Percentiles rank a stretch among this genome's conserved stretches.
Conservation (phyloP, 2,797 vertebrate genomes). For the Onychomys arenicola region DNA sequence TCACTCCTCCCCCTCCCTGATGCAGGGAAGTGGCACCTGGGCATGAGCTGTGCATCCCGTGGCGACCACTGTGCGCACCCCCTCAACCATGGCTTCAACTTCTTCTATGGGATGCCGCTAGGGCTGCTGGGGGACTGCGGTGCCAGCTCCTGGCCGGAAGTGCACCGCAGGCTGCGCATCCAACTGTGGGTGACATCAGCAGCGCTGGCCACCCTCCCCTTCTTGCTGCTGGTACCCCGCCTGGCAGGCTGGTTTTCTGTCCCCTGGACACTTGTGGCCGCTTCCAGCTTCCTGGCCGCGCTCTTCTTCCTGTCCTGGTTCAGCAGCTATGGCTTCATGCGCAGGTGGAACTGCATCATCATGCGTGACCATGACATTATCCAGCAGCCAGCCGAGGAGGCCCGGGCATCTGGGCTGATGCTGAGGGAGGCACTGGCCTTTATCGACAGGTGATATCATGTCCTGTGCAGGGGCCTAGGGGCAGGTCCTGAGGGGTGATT, state of each 20-base stretch:
- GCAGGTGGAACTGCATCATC: constrained; percentile 90
- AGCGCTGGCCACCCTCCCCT: background rate
- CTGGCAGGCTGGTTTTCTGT: background rate
- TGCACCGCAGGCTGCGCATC: background rate
- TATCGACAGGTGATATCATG: constrained; percentile 89
- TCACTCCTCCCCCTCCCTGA: rapidly evolving
- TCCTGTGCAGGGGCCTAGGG: background rate
- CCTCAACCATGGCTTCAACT: constrained; percentile 93
- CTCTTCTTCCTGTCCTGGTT: background rate
- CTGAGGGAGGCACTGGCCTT: constrained; percentile 92
- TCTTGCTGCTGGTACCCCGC: background rate
- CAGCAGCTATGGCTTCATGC: background rate
- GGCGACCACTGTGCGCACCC: constrained; percentile 95
- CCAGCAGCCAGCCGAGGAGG: constrained; percentile 92
- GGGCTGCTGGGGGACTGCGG: constrained; percentile 90
- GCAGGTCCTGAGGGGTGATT: background rate
- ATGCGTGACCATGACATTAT: constrained; percentile 93
- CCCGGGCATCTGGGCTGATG: constrained; percentile 87
- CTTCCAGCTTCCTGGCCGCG: constrained; percentile 84
- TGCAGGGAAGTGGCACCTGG: constrained; percentile 95
- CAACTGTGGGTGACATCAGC: constrained; percentile 80
- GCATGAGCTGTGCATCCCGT: constrained; percentile 91
- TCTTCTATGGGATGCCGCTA: constrained; percentile 94
- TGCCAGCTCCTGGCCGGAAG: background rate
- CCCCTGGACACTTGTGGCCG: constrained; percentile 79